Evolutionary conservation across 2,797 vertebrate species (phyloP).

Genomic region (Carapus acus): DNA sequence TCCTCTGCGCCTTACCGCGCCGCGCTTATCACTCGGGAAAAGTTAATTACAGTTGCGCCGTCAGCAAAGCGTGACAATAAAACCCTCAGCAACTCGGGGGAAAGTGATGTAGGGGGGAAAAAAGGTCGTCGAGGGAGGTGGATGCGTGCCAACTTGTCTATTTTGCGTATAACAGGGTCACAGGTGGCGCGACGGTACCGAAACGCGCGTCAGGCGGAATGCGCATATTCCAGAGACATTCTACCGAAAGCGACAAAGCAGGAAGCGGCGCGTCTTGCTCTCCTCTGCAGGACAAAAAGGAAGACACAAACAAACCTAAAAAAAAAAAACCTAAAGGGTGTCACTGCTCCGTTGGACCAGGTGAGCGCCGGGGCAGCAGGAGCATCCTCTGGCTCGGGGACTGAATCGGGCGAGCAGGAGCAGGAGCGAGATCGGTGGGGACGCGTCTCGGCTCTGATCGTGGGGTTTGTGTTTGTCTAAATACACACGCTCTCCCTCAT

Average conservation of each 20-base stretch:
- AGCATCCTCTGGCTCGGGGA: slow-evolving; percentile 45
- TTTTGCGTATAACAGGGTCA: slow-evolving; percentile 5
- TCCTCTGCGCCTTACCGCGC: too few species aligned
- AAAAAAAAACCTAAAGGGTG: background rate
- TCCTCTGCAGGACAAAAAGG: background rate
- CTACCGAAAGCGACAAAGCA: background rate
- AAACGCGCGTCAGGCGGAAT: background rate
- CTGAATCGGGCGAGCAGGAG: too few species aligned
- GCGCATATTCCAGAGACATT: slow-evolving; percentile 34
- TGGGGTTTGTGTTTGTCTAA: slow-evolving; percentile 31
- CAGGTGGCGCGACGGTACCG: slow-evolving; percentile 15
- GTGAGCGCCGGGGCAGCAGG: slow-evolving; percentile 25
- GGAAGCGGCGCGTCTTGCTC: background rate
- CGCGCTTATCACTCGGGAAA: slow-evolving; percentile 26
- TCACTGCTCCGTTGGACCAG: slow-evolving; percentile 46
- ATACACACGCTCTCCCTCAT: slow-evolving; percentile 43
- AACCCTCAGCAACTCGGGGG: background rate
- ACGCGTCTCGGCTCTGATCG: background rate
- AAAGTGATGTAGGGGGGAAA: too few species aligned
- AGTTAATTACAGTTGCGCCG: slow-evolving; percentile 15
- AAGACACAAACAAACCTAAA: background rate
- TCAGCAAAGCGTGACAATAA: slow-evolving; percentile 21
- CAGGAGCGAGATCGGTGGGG: too few species aligned
- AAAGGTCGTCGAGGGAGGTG: background rate
- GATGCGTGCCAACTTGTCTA: background rate